Percentiles rank a stretch among this genome's conserved stretches.
These are phyloP conservation scores for Beris chalybata DNA, from an alignment of 2,888 invertebrate genomes.

Conservation along the genomic window DNA sequence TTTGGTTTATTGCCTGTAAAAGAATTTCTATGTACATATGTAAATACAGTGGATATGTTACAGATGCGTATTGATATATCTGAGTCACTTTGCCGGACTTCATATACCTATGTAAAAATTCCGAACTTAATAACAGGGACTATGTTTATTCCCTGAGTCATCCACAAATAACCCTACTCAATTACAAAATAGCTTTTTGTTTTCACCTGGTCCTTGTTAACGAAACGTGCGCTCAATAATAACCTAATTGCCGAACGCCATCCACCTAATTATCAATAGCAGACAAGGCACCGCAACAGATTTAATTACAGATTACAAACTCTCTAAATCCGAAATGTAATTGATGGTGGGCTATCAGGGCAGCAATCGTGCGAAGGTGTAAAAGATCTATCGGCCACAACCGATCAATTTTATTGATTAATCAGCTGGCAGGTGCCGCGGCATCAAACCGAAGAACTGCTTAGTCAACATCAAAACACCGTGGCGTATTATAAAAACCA, in stretches of 20 bases:
- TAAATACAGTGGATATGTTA: no score
- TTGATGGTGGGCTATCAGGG: constrained; percentile 28
- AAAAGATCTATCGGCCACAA: constrained; percentile 23
- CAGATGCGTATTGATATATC: no score
- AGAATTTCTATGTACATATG: no score
- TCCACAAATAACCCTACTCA: no score
- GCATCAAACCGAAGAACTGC: constrained; percentile 6
- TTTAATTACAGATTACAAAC: constrained; percentile 34
- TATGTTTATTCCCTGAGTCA: no score
- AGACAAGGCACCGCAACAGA: constrained; percentile 28
- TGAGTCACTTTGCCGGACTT: no score
- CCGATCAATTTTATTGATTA: constrained; percentile 31
- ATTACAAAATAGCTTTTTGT: no score
- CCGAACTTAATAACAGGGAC: no score
- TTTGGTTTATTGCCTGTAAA: no score
- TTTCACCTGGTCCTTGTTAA: no score
- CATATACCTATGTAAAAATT: no score
- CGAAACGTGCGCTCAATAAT: constrained; percentile 2
- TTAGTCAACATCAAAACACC: constrained; percentile 9
- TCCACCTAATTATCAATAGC: constrained; percentile 24
- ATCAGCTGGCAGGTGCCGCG: constrained; percentile 25
- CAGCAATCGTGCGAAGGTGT: constrained; percentile 30
- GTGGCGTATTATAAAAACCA: no score
- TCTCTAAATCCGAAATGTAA: constrained; percentile 23
- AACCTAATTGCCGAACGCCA: constrained; percentile 13